Evolutionary conservation across 2,113 vertebrate species (phyloP).

Genomic region (Daubentonia madagascariensis): DNA sequence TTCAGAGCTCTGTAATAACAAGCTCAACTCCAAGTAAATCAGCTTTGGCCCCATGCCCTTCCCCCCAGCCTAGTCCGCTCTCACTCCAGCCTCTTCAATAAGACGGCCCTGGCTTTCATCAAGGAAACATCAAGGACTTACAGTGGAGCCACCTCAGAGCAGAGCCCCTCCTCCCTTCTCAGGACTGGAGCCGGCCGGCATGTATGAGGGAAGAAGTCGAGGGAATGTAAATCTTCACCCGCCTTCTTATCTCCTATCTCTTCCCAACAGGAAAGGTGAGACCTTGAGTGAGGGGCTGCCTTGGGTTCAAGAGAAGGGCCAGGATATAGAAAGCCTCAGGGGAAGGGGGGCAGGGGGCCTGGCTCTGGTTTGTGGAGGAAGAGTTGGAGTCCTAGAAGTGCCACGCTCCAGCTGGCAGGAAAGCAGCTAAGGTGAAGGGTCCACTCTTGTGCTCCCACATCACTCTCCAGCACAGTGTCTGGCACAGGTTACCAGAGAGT

Average conservation of each 20-base stretch:
- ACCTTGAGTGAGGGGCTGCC: neutral
- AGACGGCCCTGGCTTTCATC: conserved; percentile 64
- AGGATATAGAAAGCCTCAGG: neutral
- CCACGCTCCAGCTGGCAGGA: neutral
- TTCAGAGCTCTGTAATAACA: conserved; percentile 34
- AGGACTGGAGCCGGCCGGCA: neutral
- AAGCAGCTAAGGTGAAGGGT: neutral
- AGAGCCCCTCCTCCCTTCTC: conserved; percentile 24
- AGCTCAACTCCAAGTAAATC: conserved; percentile 54
- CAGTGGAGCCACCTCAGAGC: conserved; percentile 42
- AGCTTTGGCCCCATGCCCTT: conserved; percentile 2
- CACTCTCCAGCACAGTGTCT: neutral
- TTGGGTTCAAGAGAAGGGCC: neutral
- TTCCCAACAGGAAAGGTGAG: conserved; percentile 5
- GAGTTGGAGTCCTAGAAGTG: neutral
- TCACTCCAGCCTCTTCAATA: conserved; percentile 59
- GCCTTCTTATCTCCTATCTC: conserved; percentile 24
- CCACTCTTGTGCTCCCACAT: neutral
- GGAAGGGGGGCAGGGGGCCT: neutral
- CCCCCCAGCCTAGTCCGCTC: conserved; percentile 24
- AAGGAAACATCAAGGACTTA: conserved; percentile 67
- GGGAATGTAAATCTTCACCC: neutral
- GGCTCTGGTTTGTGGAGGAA: neutral
- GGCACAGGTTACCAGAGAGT: neutral
- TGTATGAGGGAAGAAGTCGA: neutral